Evolutionary conservation across 2,797 vertebrate genomes (phyloP).

Genomic region (Amblyopsis hoosieri): DNA sequence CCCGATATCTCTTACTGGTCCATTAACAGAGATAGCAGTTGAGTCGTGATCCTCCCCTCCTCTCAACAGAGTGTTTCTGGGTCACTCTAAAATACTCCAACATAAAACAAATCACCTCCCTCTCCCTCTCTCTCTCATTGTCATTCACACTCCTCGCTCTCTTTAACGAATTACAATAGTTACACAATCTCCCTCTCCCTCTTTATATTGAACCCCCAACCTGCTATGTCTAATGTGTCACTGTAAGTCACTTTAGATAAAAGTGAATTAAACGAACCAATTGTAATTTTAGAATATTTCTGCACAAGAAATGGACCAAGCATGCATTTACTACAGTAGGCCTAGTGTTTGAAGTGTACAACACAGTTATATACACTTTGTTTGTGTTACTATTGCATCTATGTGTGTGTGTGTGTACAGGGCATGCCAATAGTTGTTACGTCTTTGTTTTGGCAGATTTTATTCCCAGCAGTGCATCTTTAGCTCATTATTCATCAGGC

Average conservation of each 20-base stretch:
- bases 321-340: too few species aligned
- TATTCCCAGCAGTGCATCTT: slow-evolving; percentile 63
- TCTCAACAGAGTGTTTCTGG: slow-evolving; percentile 39
- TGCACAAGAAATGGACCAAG: too few species aligned
- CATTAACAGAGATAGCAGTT: slow-evolving; percentile 32
- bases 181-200: neutral
- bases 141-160: neutral
- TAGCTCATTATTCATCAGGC: slow-evolving; percentile 73
- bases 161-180: neutral
- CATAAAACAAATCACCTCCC: slow-evolving; percentile 39
- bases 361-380: too few species aligned
- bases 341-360: too few species aligned
- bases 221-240: too few species aligned
- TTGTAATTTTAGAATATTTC: too few species aligned
- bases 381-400: too few species aligned
- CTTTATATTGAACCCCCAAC: neutral
- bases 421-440: slow-evolving; percentile 59
- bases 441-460: slow-evolving; percentile 71
- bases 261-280: too few species aligned
- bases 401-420: slow-evolving; percentile 19
- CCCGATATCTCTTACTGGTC: slow-evolving; percentile 19
- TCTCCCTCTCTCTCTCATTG: slow-evolving; percentile 8
- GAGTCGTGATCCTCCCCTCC: slow-evolving; percentile 15
- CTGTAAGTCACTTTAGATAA: too few species aligned
- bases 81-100: slow-evolving; percentile 35